Base-by-base conservation (phyloP, 1,140 invertebrate genomes). In the Leptopilina clavipes region DNA sequence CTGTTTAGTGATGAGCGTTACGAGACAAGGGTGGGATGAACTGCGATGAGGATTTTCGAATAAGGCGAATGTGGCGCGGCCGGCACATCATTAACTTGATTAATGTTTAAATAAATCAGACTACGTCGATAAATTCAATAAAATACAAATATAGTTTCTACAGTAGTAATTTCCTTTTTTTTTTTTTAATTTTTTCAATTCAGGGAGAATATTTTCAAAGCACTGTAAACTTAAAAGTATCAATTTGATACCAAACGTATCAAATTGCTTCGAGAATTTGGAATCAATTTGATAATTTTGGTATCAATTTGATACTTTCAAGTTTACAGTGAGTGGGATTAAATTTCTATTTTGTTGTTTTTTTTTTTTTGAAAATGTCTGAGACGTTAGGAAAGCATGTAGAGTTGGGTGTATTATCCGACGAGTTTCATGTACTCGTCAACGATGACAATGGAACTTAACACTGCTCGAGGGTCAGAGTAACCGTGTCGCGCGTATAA, bases 61-160 rank as follows among this genome's bases (percentile, higher is more conserved):
- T 79, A 83, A 77, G 79, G 77, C 78, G 76, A 83, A 83, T 81
- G 82, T 82, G 81, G 83, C 82, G 82, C 83, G 82, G 82, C 84
- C 79, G 84, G 86, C 84, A 85, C 88, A 90, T 90, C 88, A 90
- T 90, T 90, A 90, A 89, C 85, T 85, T 90, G 89, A 90, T 90
- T 90, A 90, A 90, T 89, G 88, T 86, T 85, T 87, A 88, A 90
- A 90, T 90, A 90, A 90, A 90, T 90, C 89, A 90, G 86, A 83
- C 72, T 88, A 82, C 82, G 84, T 88, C 87, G 87, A 89, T 89
- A 88, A 88, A 89, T 89, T 86, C 86, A 85, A 88, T 89, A 89
- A 90, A n/a, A n/a, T n/a, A n/a, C n/a, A n/a, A n/a, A n/a, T n/a
- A n/a, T n/a, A n/a, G n/a, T n/a, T n/a, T n/a, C 5, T 31, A 31